Percentiles rank a stretch among this genome's conserved stretches.
phyloP scores from a whole-genome alignment of 2,113 vertebrate species.

The Syngnathoides biaculeatus region DNA sequence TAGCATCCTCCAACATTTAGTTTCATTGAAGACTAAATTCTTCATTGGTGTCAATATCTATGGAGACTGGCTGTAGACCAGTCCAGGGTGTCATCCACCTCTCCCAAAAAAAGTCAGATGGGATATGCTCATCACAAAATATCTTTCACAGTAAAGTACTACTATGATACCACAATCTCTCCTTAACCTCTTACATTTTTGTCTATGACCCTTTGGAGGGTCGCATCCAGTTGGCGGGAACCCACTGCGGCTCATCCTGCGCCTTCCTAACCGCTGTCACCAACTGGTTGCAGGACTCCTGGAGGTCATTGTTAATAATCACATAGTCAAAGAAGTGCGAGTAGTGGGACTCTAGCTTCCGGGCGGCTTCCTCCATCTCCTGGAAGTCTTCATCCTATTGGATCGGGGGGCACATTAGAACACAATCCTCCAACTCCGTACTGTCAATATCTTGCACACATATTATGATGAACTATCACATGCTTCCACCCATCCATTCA shows the following conservation, averaged over 20 bases:
- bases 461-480: background rate
- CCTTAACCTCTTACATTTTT: background rate
- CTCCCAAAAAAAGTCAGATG: background rate
- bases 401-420: background rate
- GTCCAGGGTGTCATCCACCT: background rate
- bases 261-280: conserved; percentile 75
- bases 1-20: background rate
- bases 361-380: conserved; percentile 85
- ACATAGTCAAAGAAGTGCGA: conserved; percentile 88
- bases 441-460: background rate
- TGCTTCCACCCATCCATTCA: background rate
- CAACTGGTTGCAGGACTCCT: conserved; percentile 80
- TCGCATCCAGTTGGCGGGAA: conserved; percentile 86
- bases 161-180: conserved; percentile 2
- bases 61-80: background rate
- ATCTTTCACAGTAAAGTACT: conserved; percentile 14
- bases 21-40: background rate
- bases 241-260: conserved; percentile 91
- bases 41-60: background rate
- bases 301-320: conserved; percentile 85
- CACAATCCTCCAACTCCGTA: background rate
- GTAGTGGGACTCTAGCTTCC: conserved; percentile 85
- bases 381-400: conserved; percentile 89
- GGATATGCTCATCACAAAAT: background rate
- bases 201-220: conserved; percentile 67